Evolutionary conservation across 2,888 invertebrate genomes (phyloP).

Genomic region (Portevinia maculata): DNA sequence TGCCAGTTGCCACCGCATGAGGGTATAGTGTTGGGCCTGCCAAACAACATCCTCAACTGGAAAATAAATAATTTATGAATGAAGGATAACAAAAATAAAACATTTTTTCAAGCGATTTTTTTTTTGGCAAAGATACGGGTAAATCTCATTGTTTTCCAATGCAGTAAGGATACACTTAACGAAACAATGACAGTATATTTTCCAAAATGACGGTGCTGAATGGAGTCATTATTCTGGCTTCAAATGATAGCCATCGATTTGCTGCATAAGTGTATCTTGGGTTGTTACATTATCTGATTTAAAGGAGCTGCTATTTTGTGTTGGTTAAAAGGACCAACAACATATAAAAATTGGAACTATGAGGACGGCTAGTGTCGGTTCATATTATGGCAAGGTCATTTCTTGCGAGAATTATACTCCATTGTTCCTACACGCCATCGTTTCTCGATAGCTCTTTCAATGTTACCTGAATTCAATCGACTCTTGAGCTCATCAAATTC

Average conservation of each 20-base stretch:
- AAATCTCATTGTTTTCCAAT: constrained; percentile 7
- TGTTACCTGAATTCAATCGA: no score
- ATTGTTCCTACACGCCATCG: no score
- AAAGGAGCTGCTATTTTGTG: no score
- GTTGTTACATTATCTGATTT: no score
- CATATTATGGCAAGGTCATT: no score
- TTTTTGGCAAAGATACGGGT: constrained; percentile 33
- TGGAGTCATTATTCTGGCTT: background rate
- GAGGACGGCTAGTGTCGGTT: no score
- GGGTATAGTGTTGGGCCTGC: constrained; percentile 34
- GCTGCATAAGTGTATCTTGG: background rate
- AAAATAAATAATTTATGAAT: constrained; percentile 29
- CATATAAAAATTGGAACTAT: no score
- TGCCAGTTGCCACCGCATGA: constrained; percentile 37
- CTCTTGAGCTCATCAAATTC: no score
- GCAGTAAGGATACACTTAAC: constrained; percentile 41
- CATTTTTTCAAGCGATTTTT: constrained; percentile 15
- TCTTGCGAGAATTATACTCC: no score
- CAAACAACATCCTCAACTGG: constrained; percentile 52
- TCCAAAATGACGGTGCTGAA: no score
- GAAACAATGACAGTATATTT: constrained; percentile 33
- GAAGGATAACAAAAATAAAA: constrained; percentile 32
- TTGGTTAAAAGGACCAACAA: no score
- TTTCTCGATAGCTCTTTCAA: no score
- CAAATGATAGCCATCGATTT: background rate